These are phyloP conservation scores for Isurus oxyrinchus DNA, from an alignment of 2,113 vertebrate genomes.

Conservation along the genomic window DNA sequence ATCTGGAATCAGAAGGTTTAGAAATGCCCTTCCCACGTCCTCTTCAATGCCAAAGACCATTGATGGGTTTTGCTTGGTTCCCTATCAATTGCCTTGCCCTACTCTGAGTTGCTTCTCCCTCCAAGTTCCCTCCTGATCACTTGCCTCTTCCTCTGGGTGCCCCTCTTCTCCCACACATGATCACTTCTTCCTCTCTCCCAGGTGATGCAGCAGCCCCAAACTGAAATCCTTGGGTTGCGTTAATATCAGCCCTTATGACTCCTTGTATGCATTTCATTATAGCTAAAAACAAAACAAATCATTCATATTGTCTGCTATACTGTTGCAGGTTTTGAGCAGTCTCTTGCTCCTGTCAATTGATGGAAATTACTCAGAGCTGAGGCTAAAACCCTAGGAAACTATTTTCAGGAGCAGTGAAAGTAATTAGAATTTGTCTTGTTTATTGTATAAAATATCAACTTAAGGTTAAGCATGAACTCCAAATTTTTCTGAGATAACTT, in stretches of 20 bases:
- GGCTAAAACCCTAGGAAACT: not conserved
- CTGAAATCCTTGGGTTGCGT: not conserved
- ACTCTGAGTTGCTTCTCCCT: not conserved
- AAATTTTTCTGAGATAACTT: not conserved
- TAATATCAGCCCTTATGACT: slow-evolving; percentile 3
- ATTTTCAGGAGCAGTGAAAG: not conserved
- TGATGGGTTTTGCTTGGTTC: not conserved
- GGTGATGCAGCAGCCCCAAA: too few species aligned
- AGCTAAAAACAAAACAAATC: not conserved
- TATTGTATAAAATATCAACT: not conserved
- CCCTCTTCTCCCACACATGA: too few species aligned
- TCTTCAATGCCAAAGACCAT: not conserved
- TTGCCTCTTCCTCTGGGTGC: too few species aligned
- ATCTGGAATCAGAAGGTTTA: not conserved
- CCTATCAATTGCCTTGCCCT: not conserved
- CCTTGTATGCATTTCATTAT: not conserved
- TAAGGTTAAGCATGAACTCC: not conserved
- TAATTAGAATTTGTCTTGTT: not conserved
- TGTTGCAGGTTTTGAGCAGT: not conserved
- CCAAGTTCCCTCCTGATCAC: not conserved
- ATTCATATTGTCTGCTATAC: not conserved
- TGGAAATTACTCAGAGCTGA: not conserved
- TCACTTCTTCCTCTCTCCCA: too few species aligned
- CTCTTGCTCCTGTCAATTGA: not conserved
- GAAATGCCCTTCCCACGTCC: not conserved